Evolutionary conservation across 2,797 vertebrate species (phyloP), one percentile per base, ranked within the genome.

Genomic region (Dallia pectoralis): DNA sequence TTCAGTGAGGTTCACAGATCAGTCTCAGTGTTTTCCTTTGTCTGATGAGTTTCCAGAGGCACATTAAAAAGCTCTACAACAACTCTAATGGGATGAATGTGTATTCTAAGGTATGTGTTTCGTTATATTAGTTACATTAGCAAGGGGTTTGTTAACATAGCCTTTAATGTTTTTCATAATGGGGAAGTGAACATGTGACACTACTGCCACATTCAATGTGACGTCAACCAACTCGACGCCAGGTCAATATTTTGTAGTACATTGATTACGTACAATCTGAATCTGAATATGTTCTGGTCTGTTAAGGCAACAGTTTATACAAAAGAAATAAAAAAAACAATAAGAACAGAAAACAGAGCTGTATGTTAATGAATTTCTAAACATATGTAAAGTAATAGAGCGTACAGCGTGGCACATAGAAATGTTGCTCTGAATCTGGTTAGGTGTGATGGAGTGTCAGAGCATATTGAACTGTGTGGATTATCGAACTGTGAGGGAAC

Each of bases 21-120:
- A 36, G 59, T 40, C 36, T 29, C 61, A 62, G 73, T 27, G 3
- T 30, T 47, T n/a, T 71, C 53, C 70, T 14, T 3, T 33, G 29
- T 73, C 1, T 51, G 64, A 91, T 91, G 89, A 87, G 82, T n/a
- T 82, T 77, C 40, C 77, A 73, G 51, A 75, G 75, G 70, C 30
- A 86, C 19, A 79, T 92, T 67, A 82, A 82, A 69, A 85, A 78
- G 70, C 51, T 90, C 30, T 87, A 69, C 73, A 75, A 72, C 75
- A 87, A 81, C 80, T 86, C 84, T 76, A 77, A 67, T 74, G 32
- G 44, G 22, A 87, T 75, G 71, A 81, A 76, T 74, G 49, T 30
- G 48, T 49, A 75, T 72, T 71, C 47, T 0, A 87, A 92, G 87
- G 84, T 87, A 86, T 72, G 71, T 82, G 27, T 81, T 70, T 71